These are phyloP conservation scores for Diloba caeruleocephala DNA, from an alignment of 2,888 invertebrate species.

Conservation along the genomic window DNA sequence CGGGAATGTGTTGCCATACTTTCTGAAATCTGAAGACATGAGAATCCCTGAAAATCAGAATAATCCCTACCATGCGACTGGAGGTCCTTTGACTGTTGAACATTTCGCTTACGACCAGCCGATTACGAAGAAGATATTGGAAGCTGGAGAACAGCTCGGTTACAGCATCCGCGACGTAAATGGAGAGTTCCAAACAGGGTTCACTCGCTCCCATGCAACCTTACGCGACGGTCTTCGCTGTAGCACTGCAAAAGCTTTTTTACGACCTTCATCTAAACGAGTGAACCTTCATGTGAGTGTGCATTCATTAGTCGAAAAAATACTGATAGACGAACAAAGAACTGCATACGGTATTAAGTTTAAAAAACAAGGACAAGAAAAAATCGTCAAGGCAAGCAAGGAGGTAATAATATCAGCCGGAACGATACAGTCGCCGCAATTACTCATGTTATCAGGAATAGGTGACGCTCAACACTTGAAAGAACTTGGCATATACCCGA, in stretches of 20 bases:
- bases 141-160: slow-evolving; percentile 92
- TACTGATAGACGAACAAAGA: slow-evolving; percentile 90
- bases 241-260: slow-evolving; percentile 95
- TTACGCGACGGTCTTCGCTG: slow-evolving; percentile 94
- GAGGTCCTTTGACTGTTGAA: slow-evolving; percentile 93
- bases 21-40: slow-evolving; percentile 94
- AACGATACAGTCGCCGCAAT: slow-evolving; percentile 94
- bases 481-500: slow-evolving; percentile 89
- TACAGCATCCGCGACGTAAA: slow-evolving; percentile 93
- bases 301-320: slow-evolving; percentile 91
- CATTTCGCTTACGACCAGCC: slow-evolving; percentile 92
- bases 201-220: slow-evolving; percentile 93
- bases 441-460: slow-evolving; percentile 96
- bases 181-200: slow-evolving; percentile 94
- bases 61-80: slow-evolving; percentile 91
- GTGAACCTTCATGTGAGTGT: slow-evolving; percentile 93
- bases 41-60: slow-evolving; percentile 89
- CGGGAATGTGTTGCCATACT: slow-evolving; percentile 92
- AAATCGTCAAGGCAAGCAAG: slow-evolving; percentile 90
- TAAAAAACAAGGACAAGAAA: slow-evolving; percentile 86
- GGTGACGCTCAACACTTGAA: slow-evolving; percentile 91
- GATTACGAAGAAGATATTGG: slow-evolving; percentile 91
- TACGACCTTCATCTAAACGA: slow-evolving; percentile 91
- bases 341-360: slow-evolving; percentile 92
- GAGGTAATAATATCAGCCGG: slow-evolving; percentile 97